Evolutionary conservation across 2,888 invertebrate species (phyloP), one percentile per base, ranked within the genome.

Genomic region (Nesidiocoris tenuis): DNA sequence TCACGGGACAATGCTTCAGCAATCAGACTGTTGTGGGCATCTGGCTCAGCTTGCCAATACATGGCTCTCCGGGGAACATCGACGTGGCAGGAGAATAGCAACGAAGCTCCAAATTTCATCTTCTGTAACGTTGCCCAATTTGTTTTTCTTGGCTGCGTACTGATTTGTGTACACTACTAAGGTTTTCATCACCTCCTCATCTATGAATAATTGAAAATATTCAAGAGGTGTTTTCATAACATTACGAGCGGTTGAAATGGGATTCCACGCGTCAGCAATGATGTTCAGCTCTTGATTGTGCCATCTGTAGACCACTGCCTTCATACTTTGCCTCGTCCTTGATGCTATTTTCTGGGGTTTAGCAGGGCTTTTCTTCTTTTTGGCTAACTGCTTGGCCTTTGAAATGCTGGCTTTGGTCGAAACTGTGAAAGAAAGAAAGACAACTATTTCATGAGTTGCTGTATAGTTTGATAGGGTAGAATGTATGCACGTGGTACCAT

Each of bases 71-170:
- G 22, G 19, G 39, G 22, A 9, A 76, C 71, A 57, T 5, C 16
- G 17, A 19, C 54, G 19, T 76, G 74, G 5, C n/a, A 74, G 54
- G 22, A 75, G 55, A 63, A 76, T 65, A 12, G 64, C 64, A 74
- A 75, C 56, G 24, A 75, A 76, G 12, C 19, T 21, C 2, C 23
- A 19, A 54, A 79, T 77, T 74, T 79, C 77, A n/a, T 56, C 56
- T 5, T 55, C 21, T 9, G 76, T 77, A 5, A 76, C 66, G 39
- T 78, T 71, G 16, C 55, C 70, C 22, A 54, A 19, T 72, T 25
- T 68, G 75, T 79, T 79, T 17, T 64, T 22, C 39, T 70, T 72
- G 12, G 77, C 67, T 56, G 78, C 77, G 74, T 79, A 78, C 24
- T 66, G 25, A n/a, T n/a, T n/a, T n/a, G n/a, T n/a, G n/a, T n/a